Evolutionary conservation across 2,797 vertebrate species (phyloP).

Genomic region (Ceyx erithaca): DNA sequence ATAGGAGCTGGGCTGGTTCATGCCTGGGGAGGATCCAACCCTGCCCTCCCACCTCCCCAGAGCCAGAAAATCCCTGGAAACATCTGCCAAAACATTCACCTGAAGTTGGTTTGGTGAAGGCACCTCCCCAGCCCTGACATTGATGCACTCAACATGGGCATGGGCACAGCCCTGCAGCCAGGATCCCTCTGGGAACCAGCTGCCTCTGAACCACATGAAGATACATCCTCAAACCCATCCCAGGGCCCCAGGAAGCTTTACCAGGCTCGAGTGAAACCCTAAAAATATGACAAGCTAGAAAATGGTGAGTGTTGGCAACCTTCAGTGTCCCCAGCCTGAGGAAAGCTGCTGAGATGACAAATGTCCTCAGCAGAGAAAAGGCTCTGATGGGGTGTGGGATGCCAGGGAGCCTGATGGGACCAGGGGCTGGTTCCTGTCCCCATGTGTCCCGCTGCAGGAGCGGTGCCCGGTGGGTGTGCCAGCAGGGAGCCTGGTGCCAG

Average conservation of each 20-base stretch:
- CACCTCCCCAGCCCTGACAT: background rate
- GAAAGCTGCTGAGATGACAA: background rate
- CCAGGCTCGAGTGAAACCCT: background rate
- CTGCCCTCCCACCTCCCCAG: background rate
- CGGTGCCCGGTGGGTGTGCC: background rate
- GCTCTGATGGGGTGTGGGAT: accelerated
- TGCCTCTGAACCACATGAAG: background rate
- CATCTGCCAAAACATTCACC: background rate
- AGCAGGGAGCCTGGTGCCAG: background rate
- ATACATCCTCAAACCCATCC: background rate
- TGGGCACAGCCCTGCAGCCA: background rate
- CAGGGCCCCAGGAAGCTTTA: background rate
- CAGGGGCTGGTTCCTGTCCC: background rate
- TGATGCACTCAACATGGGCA: background rate
- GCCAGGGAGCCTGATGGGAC: background rate
- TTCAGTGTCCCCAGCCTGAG: background rate
- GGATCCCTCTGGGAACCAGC: background rate
- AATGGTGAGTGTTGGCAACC: accelerated
- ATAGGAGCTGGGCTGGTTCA: background rate
- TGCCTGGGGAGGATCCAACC: background rate
- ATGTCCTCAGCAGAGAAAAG: background rate
- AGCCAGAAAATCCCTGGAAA: background rate
- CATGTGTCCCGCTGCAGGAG: background rate
- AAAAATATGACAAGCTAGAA: background rate
- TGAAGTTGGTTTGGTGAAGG: background rate